A percentile compares a stretch with the other conserved stretches of the same genome.
Evolutionary conservation across 1,140 invertebrate species (phyloP).

Genomic region (Pomacea maculata): DNA sequence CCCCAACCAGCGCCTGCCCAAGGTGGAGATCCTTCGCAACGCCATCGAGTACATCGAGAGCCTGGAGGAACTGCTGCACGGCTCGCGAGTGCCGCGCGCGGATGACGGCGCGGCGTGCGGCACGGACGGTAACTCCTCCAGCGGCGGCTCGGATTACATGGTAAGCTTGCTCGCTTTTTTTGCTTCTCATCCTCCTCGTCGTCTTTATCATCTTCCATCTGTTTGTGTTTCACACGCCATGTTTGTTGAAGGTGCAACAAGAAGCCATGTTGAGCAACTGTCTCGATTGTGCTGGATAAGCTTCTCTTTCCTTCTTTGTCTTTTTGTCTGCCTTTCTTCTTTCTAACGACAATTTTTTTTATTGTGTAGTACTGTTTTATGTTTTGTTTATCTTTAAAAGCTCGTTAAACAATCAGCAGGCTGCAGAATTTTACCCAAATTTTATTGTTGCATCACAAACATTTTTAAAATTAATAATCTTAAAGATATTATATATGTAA

Average conservation of each 20-base stretch:
- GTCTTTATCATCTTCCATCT: neutral
- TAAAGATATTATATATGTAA: neutral
- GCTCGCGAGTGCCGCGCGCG: constrained; percentile 48
- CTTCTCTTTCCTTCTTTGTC: neutral
- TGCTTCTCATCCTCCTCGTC: neutral
- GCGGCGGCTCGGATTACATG: constrained; percentile 58
- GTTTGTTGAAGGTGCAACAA: no score
- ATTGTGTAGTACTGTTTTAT: neutral
- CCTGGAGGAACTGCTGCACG: constrained; percentile 75
- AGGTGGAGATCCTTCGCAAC: constrained; percentile 95
- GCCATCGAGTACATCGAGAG: constrained; percentile 98
- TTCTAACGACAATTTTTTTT: neutral
- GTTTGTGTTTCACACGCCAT: neutral
- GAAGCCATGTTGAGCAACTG: no score
- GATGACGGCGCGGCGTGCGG: constrained; percentile 37
- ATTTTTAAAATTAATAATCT: neutral
- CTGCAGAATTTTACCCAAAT: neutral
- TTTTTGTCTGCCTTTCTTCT: neutral
- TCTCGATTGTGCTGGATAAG: no score
- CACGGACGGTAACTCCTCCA: constrained; percentile 55
- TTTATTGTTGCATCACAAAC: neutral
- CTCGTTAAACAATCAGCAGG: no score
- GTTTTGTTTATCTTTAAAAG: no score
- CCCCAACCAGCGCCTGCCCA: constrained; percentile 93
- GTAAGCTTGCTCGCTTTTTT: constrained; percentile 33